Conservation (phyloP, 1,140 invertebrate genomes). For the Chironomus striatipennis region DNA sequence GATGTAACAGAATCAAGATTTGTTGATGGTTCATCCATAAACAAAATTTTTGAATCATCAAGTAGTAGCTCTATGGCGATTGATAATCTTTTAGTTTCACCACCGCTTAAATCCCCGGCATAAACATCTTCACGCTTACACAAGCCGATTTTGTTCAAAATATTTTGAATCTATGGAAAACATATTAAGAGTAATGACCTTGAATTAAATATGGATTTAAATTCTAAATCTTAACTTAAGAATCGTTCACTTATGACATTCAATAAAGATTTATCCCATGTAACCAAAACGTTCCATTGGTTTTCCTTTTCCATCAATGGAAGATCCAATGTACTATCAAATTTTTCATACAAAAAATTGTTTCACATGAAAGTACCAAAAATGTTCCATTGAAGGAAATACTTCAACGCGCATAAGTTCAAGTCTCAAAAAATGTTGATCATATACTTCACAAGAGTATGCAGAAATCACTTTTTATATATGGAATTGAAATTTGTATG, state of each 20-base stretch:
- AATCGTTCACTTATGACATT: background rate
- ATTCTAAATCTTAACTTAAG: background rate
- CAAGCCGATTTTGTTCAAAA: conserved; percentile 63
- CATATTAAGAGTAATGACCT: conserved; percentile 25
- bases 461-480: too few species aligned
- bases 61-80: conserved; percentile 75
- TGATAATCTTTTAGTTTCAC: conserved; percentile 77
- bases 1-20: conserved; percentile 80
- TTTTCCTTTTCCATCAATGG: too few species aligned
- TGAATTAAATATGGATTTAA: background rate
- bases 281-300: too few species aligned
- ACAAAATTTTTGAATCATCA: conserved; percentile 83
- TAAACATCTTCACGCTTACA: conserved; percentile 52
- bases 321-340: too few species aligned
- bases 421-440: too few species aligned
- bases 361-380: too few species aligned
- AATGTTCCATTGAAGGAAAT: too few species aligned
- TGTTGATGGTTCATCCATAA: conserved; percentile 90
- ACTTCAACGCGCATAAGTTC: too few species aligned
- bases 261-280: too few species aligned
- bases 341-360: too few species aligned
- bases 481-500: too few species aligned
- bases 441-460: too few species aligned
- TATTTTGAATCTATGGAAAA: conserved; percentile 53
- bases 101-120: conserved; percentile 67